phyloP scores from a whole-genome alignment of 1,140 invertebrate species.

The Gyrodactylus salaris region DNA sequence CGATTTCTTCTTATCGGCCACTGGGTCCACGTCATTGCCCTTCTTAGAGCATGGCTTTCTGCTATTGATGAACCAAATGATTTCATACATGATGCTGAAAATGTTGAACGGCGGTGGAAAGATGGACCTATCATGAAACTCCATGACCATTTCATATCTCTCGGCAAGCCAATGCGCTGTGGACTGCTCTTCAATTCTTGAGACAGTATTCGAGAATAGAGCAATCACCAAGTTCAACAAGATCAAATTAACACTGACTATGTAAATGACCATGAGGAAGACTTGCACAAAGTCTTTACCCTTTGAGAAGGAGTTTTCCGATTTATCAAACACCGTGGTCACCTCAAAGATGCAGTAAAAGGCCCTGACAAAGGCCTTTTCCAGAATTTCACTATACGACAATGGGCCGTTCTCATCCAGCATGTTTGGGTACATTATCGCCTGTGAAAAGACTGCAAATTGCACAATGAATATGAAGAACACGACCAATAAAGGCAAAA shows the following conservation, averaged over 20 bases:
- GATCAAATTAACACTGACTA: constrained; percentile 20
- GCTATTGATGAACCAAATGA: background rate
- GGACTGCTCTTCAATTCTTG: constrained; percentile 20
- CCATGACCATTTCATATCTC: constrained; percentile 18
- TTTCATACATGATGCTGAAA: constrained; percentile 9
- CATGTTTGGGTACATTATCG: constrained; percentile 1
- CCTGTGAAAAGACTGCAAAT: constrained; percentile 5
- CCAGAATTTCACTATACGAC: background rate
- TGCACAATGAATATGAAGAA: constrained; percentile 2
- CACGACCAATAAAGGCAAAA: constrained; percentile 2
- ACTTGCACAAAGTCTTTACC: background rate
- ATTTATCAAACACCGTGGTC: background rate
- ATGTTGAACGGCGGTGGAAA: constrained; percentile 19
- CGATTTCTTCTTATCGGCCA: background rate
- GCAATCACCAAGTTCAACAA: constrained; percentile 23
- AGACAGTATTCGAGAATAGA: constrained; percentile 18
- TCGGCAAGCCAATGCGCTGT: constrained; percentile 22
- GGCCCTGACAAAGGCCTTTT: background rate
- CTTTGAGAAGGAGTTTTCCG: background rate
- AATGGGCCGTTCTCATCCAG: background rate
- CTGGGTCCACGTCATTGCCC: background rate
- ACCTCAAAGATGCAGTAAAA: constrained; percentile 5
- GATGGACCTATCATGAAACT: constrained; percentile 17
- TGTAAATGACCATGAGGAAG: constrained; percentile 18
- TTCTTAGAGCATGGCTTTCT: background rate